phyloP scores from a whole-genome alignment of 2,113 vertebrate species.

The Setophaga petechia region DNA sequence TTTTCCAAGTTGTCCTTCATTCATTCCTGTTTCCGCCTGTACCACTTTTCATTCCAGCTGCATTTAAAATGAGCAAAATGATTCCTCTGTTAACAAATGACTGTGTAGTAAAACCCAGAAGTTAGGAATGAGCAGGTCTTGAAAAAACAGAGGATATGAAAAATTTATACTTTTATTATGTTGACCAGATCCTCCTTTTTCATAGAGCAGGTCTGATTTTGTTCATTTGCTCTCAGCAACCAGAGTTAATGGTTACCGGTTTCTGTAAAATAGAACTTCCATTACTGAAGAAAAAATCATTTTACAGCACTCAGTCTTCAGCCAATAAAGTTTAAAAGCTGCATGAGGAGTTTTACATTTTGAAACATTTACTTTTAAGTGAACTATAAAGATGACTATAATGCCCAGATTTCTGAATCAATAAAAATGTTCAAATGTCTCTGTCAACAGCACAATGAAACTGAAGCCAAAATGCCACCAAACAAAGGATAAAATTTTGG shows the following conservation, averaged over 20 bases:
- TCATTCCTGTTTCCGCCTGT: neutral
- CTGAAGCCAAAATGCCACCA: conserved; percentile 21
- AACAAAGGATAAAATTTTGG: conserved; percentile 20
- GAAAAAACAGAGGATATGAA: conserved; percentile 15
- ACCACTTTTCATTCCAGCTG: neutral
- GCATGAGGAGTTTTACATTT: conserved; percentile 21
- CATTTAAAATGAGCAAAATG: neutral
- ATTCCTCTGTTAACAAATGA: neutral
- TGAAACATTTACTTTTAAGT: conserved; percentile 39
- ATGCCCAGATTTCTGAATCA: conserved; percentile 11
- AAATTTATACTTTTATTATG: neutral
- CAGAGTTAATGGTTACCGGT: neutral
- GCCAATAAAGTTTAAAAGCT: conserved; percentile 43
- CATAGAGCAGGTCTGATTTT: neutral
- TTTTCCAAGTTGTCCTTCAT: neutral
- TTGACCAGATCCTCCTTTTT: neutral
- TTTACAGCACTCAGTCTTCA: conserved; percentile 4
- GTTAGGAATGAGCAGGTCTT: neutral
- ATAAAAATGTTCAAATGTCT: conserved; percentile 27
- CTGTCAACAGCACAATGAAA: conserved; percentile 19
- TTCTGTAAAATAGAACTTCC: conserved; percentile 10
- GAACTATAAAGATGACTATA: conserved; percentile 41
- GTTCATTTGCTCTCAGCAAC: conserved; percentile 16
- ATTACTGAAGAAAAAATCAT: neutral
- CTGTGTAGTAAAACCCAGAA: neutral